Evolutionary conservation across 2,797 vertebrate genomes (phyloP), one percentile per base, ranked within the genome.

Genomic region (Remorina albescens): DNA sequence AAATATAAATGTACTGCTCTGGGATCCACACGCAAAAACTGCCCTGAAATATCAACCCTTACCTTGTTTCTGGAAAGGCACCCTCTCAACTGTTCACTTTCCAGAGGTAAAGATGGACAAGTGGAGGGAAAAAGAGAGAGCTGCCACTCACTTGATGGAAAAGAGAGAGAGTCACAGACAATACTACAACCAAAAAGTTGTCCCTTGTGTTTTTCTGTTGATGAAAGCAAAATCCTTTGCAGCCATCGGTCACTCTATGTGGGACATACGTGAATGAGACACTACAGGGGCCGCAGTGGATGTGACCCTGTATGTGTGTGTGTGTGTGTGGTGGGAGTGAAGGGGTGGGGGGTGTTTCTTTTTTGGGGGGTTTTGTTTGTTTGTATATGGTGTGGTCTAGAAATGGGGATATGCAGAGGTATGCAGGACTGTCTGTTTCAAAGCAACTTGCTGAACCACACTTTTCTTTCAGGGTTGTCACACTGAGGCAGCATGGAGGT

Each of bases 401-500:
- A 95, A 91, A 80, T 83, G 85, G 84, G 88, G 87, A 92, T 92
- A 72, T 94, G 94, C 94, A 91, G 85, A 88, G 89, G 91, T 91
- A 84, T 93, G 92, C 93, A 92, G 85, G 89, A 88, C 87, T 84
- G 82, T 64, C 62, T 62, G 51, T 67, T 75, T 94, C 90, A 94
- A 94, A 89, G 88, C 88, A 94, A 93, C 88, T 80, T 93, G 94
- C 94, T 95, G 94, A 94, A 91, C 83, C 78, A 88, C 90, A 91
- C 66, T 93, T 93, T 90, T 85, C 91, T 92, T 94, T 94, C 85
- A 93, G 66, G 10, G 44, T 74, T 63, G 78, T 73, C 74, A 69
- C 73, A 60, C 71, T 65, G 80, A 70, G 72, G 59, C 51, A 16
- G n/a, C 64, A 73, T 73, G 60, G 53, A 56, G 36, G 16, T 54